Evolutionary conservation across 2,113 vertebrate genomes (phyloP), one percentile per base, ranked within the genome.

Genomic region (Tenrec ecaudatus): DNA sequence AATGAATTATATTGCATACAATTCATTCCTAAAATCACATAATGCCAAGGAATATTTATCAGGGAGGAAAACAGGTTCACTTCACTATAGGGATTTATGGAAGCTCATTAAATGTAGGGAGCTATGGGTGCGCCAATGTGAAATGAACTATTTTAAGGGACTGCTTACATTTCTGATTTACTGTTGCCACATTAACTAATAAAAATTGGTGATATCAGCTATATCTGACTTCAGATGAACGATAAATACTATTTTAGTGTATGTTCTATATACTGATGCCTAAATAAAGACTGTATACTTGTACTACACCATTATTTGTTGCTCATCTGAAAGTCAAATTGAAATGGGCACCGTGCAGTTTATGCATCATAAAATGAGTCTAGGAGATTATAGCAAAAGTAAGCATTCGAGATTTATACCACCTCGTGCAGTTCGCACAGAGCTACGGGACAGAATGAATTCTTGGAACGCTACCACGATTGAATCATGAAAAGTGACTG

Each of bases 401-500:
- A 64, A 89, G 73, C 16, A 69, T 27, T 14, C 57, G n/a, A 64
- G n/a, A 53, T 71, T 73, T 40, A 62, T 27, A 69, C 0, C 3
- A 2, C 3, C 12, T 58, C 0, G 2, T 15, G 76, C 75, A 36
- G 15, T 62, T 75, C 17, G 66, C 38, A 33, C 23, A 22, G 14
- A 27, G 25, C 36, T 22, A 16, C 20, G 47, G 38, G 73, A 25
- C 90, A 86, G 40, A 64, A 14, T 36, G 12, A 82, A 57, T 17
- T 78, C 76, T 82, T 77, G 53, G 60, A 69, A 91, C 77, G 27
- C 68, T 33, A 76, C 6, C 17, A 2, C 57, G 47, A 91, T 19
- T 71, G 29, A 80, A 77, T 93, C 87, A 91, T 40, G 25, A 27
- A 62, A 73, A 68, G 69, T 84, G 64, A 93, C 86, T 93, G 95